phyloP scores from a whole-genome alignment of 2,113 vertebrate species.

The Blennius ocellaris region DNA sequence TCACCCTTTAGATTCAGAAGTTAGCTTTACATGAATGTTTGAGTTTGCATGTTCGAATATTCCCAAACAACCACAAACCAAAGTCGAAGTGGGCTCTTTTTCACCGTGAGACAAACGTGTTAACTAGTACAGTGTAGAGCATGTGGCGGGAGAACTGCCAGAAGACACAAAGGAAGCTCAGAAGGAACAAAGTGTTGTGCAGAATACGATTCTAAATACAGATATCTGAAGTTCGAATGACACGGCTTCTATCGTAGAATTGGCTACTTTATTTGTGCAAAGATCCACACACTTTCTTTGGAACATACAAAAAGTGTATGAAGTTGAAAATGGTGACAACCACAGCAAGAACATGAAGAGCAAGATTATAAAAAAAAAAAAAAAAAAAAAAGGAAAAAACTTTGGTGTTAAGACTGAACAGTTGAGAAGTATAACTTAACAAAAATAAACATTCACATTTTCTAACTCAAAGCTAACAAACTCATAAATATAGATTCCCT shows the following conservation, averaged over 20 bases:
- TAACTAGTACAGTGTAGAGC: too few species aligned
- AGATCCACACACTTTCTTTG: constrained; percentile 70
- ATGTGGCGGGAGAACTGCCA: too few species aligned
- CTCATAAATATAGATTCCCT: constrained; percentile 67
- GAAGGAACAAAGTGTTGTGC: too few species aligned
- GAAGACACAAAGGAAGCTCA: too few species aligned
- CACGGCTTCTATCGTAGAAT: constrained; percentile 44
- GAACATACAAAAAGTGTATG: constrained; percentile 80
- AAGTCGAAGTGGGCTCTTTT: too few species aligned
- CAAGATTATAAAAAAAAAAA: constrained; percentile 22
- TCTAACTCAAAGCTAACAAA: constrained; percentile 60
- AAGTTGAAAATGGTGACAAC: constrained; percentile 69
- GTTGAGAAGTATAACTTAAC: constrained; percentile 56
- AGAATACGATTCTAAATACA: too few species aligned
- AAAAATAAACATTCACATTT: constrained; percentile 59
- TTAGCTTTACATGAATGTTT: too few species aligned
- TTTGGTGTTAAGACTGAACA: constrained; percentile 54
- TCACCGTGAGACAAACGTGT: too few species aligned
- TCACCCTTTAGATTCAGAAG: too few species aligned
- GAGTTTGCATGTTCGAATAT: too few species aligned
- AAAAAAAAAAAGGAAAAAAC: constrained; percentile 17
- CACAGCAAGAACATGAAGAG: constrained; percentile 62
- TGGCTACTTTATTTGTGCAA: constrained; percentile 84
- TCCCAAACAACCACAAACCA: too few species aligned
- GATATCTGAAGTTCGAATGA: background rate